Percentiles rank a stretch among this genome's conserved stretches.
phyloP scores from a whole-genome alignment of 1,140 invertebrate genomes.

The Microplitis demolitor region DNA sequence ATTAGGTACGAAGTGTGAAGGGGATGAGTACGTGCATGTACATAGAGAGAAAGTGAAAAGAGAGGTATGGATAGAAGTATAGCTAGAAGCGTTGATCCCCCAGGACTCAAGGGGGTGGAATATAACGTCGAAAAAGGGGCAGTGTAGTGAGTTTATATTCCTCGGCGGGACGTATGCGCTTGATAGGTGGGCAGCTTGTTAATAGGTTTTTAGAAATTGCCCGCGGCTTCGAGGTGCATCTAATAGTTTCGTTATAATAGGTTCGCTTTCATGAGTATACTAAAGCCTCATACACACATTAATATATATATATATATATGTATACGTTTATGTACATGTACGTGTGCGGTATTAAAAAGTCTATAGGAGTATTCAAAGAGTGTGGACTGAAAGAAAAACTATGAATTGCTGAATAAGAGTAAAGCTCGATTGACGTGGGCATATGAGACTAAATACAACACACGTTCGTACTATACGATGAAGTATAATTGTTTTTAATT shows the following conservation, averaged over 20 bases:
- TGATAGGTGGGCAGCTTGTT: slow-evolving; percentile 43
- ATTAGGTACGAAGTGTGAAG: neutral
- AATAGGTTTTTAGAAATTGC: slow-evolving; percentile 48
- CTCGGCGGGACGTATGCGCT: slow-evolving; percentile 34
- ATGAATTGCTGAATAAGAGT: too few species aligned
- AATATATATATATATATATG: neutral
- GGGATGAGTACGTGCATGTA: neutral
- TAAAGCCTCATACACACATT: neutral
- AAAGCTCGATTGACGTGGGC: too few species aligned
- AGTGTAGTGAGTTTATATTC: slow-evolving; percentile 24
- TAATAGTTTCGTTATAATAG: slow-evolving; percentile 34
- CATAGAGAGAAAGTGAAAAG: neutral
- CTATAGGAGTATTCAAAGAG: neutral
- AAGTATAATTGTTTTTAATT: too few species aligned
- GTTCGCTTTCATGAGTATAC: slow-evolving; percentile 20
- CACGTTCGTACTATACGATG: too few species aligned
- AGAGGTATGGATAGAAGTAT: neutral
- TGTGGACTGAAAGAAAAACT: too few species aligned
- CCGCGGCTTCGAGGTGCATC: slow-evolving; percentile 26
- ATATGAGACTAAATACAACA: too few species aligned
- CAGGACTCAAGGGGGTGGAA: neutral
- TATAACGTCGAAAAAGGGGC: too few species aligned
- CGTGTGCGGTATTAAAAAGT: neutral
- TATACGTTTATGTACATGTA: neutral
- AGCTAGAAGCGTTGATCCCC: neutral